phyloP scores from a whole-genome alignment of 2,888 invertebrate genomes.

The Archaeoteleia sp. region DNA sequence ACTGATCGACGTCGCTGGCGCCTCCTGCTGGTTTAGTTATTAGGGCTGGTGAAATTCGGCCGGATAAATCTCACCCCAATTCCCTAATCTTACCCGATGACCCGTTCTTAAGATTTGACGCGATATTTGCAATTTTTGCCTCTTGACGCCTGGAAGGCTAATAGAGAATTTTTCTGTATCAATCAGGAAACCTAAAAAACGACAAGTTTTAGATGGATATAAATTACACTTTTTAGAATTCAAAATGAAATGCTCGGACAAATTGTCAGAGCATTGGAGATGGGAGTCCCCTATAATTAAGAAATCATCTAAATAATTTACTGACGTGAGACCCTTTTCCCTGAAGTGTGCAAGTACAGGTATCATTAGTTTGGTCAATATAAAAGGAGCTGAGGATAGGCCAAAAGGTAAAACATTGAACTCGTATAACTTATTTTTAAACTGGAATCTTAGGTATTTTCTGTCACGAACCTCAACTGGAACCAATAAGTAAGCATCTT shows the following conservation, averaged over 20 bases:
- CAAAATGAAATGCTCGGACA: too few species aligned
- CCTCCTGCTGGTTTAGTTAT: too few species aligned
- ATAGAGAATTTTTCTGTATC: constrained; percentile 2
- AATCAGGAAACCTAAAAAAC: too few species aligned
- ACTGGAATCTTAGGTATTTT: constrained; percentile 20
- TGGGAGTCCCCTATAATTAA: constrained; percentile 1
- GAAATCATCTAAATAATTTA: constrained; percentile 26
- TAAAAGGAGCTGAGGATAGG: constrained; percentile 14
- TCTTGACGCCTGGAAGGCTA: too few species aligned
- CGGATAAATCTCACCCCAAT: too few species aligned
- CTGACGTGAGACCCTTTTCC: not conserved
- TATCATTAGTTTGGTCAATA: constrained; percentile 27
- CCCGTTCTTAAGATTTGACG: too few species aligned
- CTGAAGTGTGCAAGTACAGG: not conserved
- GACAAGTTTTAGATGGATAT: too few species aligned
- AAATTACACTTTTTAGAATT: too few species aligned
- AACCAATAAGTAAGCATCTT: constrained; percentile 22
- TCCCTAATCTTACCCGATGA: constrained; percentile 24
- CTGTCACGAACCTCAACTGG: constrained; percentile 2
- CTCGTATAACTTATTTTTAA: constrained; percentile 11
- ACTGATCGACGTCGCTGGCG: too few species aligned
- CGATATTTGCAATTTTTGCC: too few species aligned
- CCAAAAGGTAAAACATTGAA: constrained; percentile 24
- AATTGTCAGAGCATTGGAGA: not conserved
- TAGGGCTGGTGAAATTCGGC: too few species aligned